phyloP scores from a whole-genome alignment of 2,797 vertebrate genomes.

The Syngnathus rostellatus region DNA sequence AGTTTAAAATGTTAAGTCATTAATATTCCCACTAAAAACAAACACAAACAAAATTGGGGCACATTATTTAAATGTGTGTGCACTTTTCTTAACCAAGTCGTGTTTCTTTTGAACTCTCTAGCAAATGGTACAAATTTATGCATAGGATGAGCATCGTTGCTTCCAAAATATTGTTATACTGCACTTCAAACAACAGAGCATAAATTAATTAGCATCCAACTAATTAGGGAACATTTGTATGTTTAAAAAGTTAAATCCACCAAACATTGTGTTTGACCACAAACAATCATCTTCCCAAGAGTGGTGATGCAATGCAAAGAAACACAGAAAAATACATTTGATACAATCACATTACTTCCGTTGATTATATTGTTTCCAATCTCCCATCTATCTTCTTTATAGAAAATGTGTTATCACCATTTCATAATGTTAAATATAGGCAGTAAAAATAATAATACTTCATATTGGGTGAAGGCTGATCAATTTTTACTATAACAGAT shows the following conservation, averaged over 20 bases:
- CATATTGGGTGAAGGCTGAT: not conserved
- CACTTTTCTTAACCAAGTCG: constrained; percentile 51
- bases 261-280: constrained; percentile 61
- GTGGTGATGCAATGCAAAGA: constrained; percentile 25
- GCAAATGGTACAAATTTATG: constrained; percentile 67
- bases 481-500: not conserved
- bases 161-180: constrained; percentile 69
- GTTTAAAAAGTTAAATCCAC: constrained; percentile 71
- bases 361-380: no score
- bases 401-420: no score
- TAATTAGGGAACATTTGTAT: constrained; percentile 75
- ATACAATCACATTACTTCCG: constrained; percentile 12
- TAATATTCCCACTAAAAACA: constrained; percentile 69
- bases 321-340: constrained; percentile 38
- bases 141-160: constrained; percentile 52
- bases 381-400: no score
- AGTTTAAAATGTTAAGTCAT: constrained; percentile 77
- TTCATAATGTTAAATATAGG: no score
- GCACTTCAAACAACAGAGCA: constrained; percentile 66
- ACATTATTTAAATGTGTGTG: constrained; percentile 69
- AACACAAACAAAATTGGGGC: constrained; percentile 69
- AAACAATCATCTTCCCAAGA: constrained; percentile 62
- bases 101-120: constrained; percentile 73
- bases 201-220: constrained; percentile 66
- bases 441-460: not conserved